Evolutionary conservation across 2,113 vertebrate species (phyloP).

Genomic region (Axis porcinus): DNA sequence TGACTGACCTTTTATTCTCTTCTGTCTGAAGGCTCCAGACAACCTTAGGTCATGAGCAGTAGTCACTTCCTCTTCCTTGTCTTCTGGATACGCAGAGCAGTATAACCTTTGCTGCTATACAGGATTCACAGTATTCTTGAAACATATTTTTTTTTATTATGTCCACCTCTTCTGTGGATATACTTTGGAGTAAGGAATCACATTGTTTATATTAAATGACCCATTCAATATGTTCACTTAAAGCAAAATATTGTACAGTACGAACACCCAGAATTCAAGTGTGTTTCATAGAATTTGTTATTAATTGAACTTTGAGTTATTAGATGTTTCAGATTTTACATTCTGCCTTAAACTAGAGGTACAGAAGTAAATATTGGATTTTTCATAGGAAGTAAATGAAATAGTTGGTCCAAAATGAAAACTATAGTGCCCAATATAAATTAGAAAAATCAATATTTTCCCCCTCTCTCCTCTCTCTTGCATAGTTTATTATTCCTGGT

Average conservation of each 20-base stretch:
- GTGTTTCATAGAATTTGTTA: neutral
- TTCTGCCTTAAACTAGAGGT: neutral
- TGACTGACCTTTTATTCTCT: neutral
- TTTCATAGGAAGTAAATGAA: neutral
- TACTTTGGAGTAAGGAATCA: fast-evolving
- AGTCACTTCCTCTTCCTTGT: neutral
- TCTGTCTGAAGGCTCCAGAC: neutral
- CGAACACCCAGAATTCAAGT: neutral
- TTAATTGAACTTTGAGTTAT: neutral
- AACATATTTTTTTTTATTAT: neutral
- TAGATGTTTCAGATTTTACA: neutral
- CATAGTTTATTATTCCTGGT: neutral
- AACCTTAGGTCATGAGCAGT: neutral
- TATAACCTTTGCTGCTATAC: neutral
- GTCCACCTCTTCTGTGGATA: neutral
- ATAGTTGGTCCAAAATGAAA: neutral
- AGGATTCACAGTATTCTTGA: neutral
- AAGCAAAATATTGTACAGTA: fast-evolving
- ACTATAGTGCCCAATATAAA: neutral
- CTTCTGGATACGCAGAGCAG: neutral
- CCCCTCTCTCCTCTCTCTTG: neutral
- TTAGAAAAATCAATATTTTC: neutral
- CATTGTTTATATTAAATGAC: fast-evolving
- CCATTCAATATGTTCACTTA: fast-evolving
- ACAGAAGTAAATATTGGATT: neutral